A percentile compares a stretch with the other conserved stretches of the same genome.
Evolutionary conservation across 2,113 vertebrate species (phyloP).

Genomic region (Stegostoma tigrinum): DNA sequence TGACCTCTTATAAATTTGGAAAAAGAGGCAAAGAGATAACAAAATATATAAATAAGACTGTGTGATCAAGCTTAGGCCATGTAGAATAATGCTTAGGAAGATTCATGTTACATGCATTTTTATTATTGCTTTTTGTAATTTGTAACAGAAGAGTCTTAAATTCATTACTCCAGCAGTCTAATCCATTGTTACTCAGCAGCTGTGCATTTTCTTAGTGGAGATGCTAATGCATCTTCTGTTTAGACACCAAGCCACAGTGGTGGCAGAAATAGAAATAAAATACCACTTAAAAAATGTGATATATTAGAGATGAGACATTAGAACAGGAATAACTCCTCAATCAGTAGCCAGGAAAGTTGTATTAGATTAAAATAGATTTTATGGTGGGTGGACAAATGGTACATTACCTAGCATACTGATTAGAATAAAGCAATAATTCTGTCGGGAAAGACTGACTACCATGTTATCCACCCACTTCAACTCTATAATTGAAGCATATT

Average conservation of each 20-base stretch:
- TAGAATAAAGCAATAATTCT: slow-evolving; percentile 21
- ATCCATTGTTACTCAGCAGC: not conserved
- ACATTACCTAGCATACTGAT: slow-evolving; percentile 8
- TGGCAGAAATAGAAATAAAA: too few species aligned
- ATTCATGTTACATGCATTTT: not conserved
- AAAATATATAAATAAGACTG: not conserved
- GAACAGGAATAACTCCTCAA: not conserved
- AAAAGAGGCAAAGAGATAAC: not conserved
- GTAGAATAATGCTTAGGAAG: not conserved
- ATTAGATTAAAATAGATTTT: not conserved
- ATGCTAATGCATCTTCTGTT: too few species aligned
- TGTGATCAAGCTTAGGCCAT: too few species aligned
- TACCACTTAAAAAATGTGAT: not conserved
- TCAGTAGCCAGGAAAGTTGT: not conserved
- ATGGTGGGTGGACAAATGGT: not conserved
- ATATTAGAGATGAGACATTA: not conserved
- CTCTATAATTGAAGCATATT: not conserved
- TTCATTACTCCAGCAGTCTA: not conserved
- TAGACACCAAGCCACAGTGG: too few species aligned
- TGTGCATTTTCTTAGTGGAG: not conserved
- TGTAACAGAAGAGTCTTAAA: not conserved
- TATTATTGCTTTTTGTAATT: not conserved
- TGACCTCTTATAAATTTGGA: not conserved
- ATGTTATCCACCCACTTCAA: not conserved
- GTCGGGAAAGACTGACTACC: not conserved